Evolutionary conservation across 1,140 invertebrate species (phyloP).

Genomic region (Eriosoma lanigerum): DNA sequence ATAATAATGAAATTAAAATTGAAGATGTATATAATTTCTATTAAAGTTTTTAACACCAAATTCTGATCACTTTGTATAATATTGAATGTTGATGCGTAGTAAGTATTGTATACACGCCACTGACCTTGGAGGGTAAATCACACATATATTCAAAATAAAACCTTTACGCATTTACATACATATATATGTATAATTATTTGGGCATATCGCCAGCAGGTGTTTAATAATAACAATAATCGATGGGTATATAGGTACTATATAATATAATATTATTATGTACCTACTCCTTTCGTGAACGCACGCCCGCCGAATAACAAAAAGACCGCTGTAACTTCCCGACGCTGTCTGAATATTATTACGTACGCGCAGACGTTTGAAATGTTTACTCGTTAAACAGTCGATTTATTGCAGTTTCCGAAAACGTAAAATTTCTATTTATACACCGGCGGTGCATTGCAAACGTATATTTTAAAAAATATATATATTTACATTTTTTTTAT

Average conservation of each 20-base stretch:
- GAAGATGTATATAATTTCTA: too few species aligned
- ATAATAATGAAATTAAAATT: too few species aligned
- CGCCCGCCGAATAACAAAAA: slow-evolving; percentile 27
- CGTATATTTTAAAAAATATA: background rate
- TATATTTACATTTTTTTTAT: too few species aligned
- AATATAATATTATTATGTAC: background rate
- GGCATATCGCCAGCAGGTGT: slow-evolving; percentile 28
- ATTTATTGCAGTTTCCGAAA: slow-evolving; percentile 5
- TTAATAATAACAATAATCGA: slow-evolving; percentile 16
- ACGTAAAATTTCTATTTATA: slow-evolving; percentile 12
- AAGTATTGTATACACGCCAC: background rate
- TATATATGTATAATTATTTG: slow-evolving; percentile 6
- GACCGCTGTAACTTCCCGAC: background rate
- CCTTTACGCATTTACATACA: too few species aligned
- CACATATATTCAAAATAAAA: too few species aligned
- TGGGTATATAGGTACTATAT: background rate
- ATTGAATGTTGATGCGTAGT: too few species aligned
- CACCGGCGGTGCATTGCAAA: background rate
- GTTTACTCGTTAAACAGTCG: slow-evolving; percentile 18
- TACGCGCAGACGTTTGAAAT: background rate
- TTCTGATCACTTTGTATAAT: too few species aligned
- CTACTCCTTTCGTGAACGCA: background rate
- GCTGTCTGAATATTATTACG: slow-evolving; percentile 12
- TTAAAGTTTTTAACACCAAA: too few species aligned
- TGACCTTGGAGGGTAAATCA: slow-evolving; percentile 29